These are phyloP conservation scores for Erannis defoliaria DNA, from an alignment of 2,888 invertebrate species.

Conservation along the genomic window DNA sequence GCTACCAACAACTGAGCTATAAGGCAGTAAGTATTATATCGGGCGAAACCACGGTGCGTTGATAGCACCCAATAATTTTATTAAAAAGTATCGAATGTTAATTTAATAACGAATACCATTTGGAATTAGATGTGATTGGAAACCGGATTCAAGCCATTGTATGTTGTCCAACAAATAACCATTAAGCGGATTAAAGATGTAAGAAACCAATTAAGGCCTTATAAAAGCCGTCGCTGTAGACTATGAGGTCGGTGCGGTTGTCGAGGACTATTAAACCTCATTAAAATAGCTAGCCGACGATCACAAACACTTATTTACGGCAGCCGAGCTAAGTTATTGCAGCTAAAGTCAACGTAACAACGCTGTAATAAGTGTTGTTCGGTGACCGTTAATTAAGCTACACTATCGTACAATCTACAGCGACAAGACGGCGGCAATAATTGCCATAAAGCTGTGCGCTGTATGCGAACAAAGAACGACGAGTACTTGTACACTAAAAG, in stretches of 20 bases:
- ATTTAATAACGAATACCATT: conserved; percentile 64
- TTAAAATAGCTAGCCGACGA: conserved; percentile 78
- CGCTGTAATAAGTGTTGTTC: conserved; percentile 68
- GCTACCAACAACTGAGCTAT: too few relatives aligned
- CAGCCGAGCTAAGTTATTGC: conserved; percentile 67
- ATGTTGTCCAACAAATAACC: conserved; percentile 66
- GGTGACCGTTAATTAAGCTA: conserved; percentile 74
- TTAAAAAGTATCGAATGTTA: conserved; percentile 58
- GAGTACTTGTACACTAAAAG: conserved; percentile 2
- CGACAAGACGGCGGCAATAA: conserved; percentile 54
- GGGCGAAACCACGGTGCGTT: neutral
- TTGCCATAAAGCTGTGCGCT: conserved; percentile 51
- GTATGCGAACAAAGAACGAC: conserved; percentile 42
- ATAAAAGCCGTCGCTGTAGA: conserved; percentile 71
- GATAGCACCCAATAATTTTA: neutral
- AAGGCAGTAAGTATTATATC: too few relatives aligned
- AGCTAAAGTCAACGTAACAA: conserved; percentile 67
- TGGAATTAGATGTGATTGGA: conserved; percentile 57
- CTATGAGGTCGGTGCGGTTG: conserved; percentile 54
- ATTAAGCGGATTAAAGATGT: conserved; percentile 78
- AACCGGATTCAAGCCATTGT: conserved; percentile 69
- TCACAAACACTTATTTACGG: conserved; percentile 78
- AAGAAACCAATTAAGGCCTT: conserved; percentile 78
- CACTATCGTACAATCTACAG: conserved; percentile 73
- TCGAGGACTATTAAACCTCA: conserved; percentile 74